Conservation (phyloP, 1,140 invertebrate species). For the Hycleus cichorii region DNA sequence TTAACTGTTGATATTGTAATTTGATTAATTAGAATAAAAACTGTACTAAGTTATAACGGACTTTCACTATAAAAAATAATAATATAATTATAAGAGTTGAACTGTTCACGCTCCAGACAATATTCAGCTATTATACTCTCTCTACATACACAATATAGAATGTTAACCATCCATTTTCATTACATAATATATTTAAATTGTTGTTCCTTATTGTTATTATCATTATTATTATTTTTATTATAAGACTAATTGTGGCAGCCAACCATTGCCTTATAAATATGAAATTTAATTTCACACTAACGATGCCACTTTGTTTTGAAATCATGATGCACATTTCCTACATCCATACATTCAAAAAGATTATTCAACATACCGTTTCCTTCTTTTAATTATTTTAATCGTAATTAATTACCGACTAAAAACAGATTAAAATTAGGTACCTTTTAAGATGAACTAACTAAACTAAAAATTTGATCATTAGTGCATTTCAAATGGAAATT, state of each 20-base stretch:
- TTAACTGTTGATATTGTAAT: background rate
- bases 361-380: background rate
- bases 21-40: background rate
- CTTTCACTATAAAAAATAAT: conserved; percentile 5
- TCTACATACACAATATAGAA: too few relatives aligned
- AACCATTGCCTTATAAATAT: background rate
- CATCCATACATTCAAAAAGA: background rate
- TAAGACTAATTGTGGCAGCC: background rate
- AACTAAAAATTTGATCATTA: too few relatives aligned
- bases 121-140: background rate
- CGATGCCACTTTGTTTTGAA: background rate
- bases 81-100: background rate
- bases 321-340: background rate
- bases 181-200: background rate
- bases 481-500: too few relatives aligned
- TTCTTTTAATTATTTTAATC: too few relatives aligned
- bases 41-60: background rate
- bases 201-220: background rate
- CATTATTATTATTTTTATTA: too few relatives aligned
- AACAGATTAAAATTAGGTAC: too few relatives aligned
- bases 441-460: too few relatives aligned
- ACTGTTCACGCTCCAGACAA: conserved; percentile 2
- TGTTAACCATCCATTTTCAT: too few relatives aligned
- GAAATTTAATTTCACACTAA: background rate
- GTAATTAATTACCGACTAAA: too few relatives aligned